Conservation (phyloP, 2,797 vertebrate species). For the Heliangelus exortis region DNA sequence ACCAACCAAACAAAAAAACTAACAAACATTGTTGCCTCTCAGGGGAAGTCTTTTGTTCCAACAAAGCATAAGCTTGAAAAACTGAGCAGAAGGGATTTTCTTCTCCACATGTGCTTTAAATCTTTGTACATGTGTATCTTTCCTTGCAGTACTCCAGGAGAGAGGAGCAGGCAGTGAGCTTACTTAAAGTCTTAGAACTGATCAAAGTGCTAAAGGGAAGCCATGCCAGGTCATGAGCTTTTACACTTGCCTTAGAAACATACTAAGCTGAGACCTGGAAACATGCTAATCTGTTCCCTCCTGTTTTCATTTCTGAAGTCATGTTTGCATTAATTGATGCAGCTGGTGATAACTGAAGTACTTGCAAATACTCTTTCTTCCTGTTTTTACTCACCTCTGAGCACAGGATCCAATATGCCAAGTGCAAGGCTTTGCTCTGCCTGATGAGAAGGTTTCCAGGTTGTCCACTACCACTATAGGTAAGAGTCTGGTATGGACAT, state of each 20-base stretch:
- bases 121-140: background rate
- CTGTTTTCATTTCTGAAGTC: background rate
- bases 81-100: background rate
- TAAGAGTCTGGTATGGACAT: conserved; percentile 79
- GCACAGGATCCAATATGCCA: conserved; percentile 74
- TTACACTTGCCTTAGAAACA: background rate
- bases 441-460: conserved; percentile 67
- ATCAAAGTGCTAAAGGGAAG: background rate
- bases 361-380: background rate
- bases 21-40: background rate
- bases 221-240: background rate
- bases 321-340: background rate
- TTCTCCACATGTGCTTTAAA: background rate
- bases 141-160: background rate
- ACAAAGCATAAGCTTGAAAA: background rate
- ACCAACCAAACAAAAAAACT: too few relatives aligned
- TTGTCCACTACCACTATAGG: conserved; percentile 77
- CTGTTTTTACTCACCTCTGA: conserved; percentile 68
- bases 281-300: background rate
- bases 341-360: background rate
- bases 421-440: conserved; percentile 63
- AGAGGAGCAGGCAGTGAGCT: background rate
- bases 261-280: background rate
- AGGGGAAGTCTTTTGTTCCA: background rate
- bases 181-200: background rate